phyloP scores from a whole-genome alignment of 2,888 invertebrate species.

The Athripsodes cinereus region DNA sequence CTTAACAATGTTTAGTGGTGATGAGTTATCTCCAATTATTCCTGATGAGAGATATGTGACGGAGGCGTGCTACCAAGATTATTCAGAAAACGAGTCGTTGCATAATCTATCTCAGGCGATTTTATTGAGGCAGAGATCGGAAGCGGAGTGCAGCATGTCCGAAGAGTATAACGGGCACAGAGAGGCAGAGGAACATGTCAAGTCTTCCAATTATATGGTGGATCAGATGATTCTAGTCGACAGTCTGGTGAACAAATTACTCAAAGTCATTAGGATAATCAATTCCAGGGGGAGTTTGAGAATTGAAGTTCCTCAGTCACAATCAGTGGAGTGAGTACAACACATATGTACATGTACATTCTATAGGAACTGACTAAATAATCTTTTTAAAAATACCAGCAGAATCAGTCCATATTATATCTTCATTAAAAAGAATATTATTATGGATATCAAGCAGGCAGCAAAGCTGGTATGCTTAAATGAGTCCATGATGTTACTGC shows the following conservation, averaged over 20 bases:
- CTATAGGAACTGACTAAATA: too few species aligned
- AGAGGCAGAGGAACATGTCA: conserved; percentile 27
- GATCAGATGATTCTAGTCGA: conserved; percentile 73
- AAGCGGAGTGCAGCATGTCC: conserved; percentile 42
- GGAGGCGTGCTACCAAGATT: conserved; percentile 29
- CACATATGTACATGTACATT: too few species aligned
- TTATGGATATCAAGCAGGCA: too few species aligned
- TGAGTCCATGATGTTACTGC: too few species aligned
- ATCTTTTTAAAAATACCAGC: too few species aligned
- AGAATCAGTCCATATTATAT: too few species aligned
- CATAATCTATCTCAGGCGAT: conserved; percentile 75
- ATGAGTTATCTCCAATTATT: conserved; percentile 45
- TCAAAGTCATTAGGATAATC: conserved; percentile 67
- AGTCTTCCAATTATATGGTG: conserved; percentile 38
- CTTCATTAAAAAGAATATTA: too few species aligned
- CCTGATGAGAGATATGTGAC: conserved; percentile 37
- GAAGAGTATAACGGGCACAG: conserved; percentile 41
- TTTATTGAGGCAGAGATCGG: conserved; percentile 62
- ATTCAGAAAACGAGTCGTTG: conserved; percentile 60
- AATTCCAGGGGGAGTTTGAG: conserved; percentile 53
- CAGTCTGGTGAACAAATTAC: conserved; percentile 65
- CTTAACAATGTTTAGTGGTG: conserved; percentile 44
- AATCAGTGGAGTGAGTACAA: conserved; percentile 55
- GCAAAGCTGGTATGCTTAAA: too few species aligned
- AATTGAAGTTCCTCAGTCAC: conserved; percentile 54